Evolutionary conservation across 2,888 invertebrate genomes (phyloP).

Genomic region (Lapara coniferarum): DNA sequence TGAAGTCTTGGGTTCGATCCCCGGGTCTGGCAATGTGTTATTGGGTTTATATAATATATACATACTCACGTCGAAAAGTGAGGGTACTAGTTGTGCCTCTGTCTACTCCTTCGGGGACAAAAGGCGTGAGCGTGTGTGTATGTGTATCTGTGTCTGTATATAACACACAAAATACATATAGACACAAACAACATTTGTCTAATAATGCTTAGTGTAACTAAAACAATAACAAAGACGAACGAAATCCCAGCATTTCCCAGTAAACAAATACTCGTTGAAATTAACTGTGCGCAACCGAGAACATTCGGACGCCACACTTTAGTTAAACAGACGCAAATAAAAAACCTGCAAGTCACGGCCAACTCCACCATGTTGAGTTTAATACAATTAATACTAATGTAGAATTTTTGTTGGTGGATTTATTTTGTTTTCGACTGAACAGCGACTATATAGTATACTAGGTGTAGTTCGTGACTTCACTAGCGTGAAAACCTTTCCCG

Average conservation of each 20-base stretch:
- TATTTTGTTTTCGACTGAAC: background rate
- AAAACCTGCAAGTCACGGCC: conserved; percentile 10
- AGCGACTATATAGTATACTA: background rate
- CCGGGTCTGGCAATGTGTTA: too few species aligned
- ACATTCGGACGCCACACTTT: conserved; percentile 58
- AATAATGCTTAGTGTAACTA: conserved; percentile 35
- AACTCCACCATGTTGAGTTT: conserved; percentile 16
- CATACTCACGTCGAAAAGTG: too few species aligned
- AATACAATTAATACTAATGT: conserved; percentile 20
- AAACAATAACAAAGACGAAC: conserved; percentile 40
- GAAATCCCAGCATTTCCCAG: conserved; percentile 64
- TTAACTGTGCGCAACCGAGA: conserved; percentile 63
- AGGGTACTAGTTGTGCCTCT: too few species aligned
- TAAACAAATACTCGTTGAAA: conserved; percentile 75
- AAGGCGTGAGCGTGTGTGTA: too few species aligned
- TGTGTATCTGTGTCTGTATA: too few species aligned
- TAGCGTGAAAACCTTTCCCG: too few species aligned
- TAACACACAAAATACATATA: background rate
- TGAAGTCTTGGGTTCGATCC: too few species aligned
- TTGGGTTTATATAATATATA: too few species aligned
- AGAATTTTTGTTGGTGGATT: too few species aligned
- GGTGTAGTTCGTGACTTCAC: too few species aligned
- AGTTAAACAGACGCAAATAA: conserved; percentile 23
- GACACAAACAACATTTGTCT: conserved; percentile 6
- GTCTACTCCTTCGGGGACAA: too few species aligned